These are phyloP conservation scores for Bombus sibiricus DNA, from an alignment of 1,140 invertebrate genomes.

Conservation along the genomic window DNA sequence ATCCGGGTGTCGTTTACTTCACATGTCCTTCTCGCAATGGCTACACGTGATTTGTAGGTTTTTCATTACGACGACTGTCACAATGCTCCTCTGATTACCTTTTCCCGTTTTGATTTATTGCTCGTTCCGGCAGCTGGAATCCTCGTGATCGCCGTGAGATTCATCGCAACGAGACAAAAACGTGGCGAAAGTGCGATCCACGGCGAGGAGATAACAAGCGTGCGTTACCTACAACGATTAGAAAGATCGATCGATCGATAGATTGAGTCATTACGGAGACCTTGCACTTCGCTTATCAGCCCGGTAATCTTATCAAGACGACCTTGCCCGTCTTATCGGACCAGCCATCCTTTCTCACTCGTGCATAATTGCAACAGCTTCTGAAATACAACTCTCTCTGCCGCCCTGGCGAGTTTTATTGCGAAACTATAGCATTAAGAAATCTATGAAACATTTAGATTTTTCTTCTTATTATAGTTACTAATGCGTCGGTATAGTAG, in stretches of 20 bases:
- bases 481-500: neutral
- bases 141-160: neutral
- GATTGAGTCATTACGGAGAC: slow-evolving; percentile 20
- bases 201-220: slow-evolving; percentile 4
- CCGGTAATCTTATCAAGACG: slow-evolving; percentile 41
- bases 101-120: slow-evolving; percentile 30
- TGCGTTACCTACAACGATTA: slow-evolving; percentile 1
- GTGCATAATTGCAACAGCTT: slow-evolving; percentile 29
- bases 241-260: slow-evolving; percentile 25
- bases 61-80: slow-evolving; percentile 9
- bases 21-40: accelerated
- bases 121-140: too few relatives aligned
- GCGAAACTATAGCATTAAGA: neutral
- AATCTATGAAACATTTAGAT: neutral
- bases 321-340: slow-evolving; percentile 36
- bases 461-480: neutral
- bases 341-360: neutral
- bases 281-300: slow-evolving; percentile 34
- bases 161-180: neutral
- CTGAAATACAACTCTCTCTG: neutral
- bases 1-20: accelerated
- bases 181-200: neutral
- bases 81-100: slow-evolving; percentile 26
- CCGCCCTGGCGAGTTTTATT: too few relatives aligned
- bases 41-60: neutral